Conservation (phyloP, 2,113 vertebrate genomes). For the Cichladusa arquata region DNA sequence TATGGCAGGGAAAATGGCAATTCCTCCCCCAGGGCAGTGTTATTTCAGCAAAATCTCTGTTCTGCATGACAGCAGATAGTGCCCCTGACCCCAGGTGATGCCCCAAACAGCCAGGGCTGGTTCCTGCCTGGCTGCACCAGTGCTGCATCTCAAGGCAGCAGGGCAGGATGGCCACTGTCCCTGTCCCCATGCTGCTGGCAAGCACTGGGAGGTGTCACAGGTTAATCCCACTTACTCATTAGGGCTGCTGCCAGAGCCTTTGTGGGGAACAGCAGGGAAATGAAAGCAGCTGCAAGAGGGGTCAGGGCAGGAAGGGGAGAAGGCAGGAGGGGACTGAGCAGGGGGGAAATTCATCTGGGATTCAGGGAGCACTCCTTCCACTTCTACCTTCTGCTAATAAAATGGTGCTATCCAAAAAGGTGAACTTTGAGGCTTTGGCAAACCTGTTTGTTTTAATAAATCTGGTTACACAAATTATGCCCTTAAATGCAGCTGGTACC, state of each 20-base stretch:
- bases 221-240: neutral
- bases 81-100: accelerated
- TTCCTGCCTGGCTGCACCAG: neutral
- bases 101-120: accelerated
- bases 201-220: neutral
- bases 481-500: neutral
- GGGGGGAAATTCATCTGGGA: neutral
- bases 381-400: neutral
- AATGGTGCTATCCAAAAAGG: accelerated
- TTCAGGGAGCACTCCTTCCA: neutral
- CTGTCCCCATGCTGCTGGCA: accelerated
- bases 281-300: neutral
- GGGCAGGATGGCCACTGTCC: neutral
- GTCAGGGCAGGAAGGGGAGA: neutral
- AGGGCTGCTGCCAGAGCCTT: neutral
- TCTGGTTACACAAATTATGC: neutral
- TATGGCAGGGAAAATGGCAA: neutral
- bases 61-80: neutral
- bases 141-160: accelerated
- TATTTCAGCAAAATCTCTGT: neutral
- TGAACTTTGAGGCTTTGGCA: neutral
- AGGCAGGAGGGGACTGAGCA: neutral
- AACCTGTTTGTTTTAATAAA: neutral
- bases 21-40: neutral
- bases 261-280: neutral